These are phyloP conservation scores for Gymnocypris eckloni DNA, from an alignment of 2,797 vertebrate species.

Conservation along the genomic window DNA sequence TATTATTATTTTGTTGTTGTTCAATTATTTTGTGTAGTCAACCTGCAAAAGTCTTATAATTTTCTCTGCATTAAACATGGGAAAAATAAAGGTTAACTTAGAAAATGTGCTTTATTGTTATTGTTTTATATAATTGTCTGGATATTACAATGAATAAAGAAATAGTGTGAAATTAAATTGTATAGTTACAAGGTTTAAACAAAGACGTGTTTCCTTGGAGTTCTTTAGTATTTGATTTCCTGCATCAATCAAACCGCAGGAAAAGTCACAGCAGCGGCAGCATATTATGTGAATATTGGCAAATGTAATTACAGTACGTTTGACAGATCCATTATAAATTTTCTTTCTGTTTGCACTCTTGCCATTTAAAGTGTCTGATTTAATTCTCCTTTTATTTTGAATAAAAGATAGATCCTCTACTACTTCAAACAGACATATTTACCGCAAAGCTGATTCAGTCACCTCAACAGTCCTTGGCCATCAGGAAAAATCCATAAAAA, in stretches of 20 bases:
- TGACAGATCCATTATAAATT: background rate
- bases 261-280: background rate
- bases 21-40: no score
- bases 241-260: slow-evolving; percentile 9
- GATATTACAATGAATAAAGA: background rate
- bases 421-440: slow-evolving; percentile 3
- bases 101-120: background rate
- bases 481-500: background rate
- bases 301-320: background rate
- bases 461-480: slow-evolving; percentile 3
- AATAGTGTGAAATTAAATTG: background rate
- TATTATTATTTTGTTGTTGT: no score
- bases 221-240: slow-evolving; percentile 20
- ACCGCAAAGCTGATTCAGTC: background rate
- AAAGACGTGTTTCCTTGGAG: background rate
- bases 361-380: background rate
- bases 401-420: background rate
- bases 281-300: slow-evolving; percentile 1
- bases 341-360: background rate
- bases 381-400: background rate
- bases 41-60: background rate
- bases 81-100: background rate
- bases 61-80: background rate
- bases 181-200: background rate
- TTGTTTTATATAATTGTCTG: background rate